These are phyloP conservation scores for Periophthalmus magnuspinnatus DNA, from an alignment of 2,797 vertebrate genomes.

Conservation along the genomic window DNA sequence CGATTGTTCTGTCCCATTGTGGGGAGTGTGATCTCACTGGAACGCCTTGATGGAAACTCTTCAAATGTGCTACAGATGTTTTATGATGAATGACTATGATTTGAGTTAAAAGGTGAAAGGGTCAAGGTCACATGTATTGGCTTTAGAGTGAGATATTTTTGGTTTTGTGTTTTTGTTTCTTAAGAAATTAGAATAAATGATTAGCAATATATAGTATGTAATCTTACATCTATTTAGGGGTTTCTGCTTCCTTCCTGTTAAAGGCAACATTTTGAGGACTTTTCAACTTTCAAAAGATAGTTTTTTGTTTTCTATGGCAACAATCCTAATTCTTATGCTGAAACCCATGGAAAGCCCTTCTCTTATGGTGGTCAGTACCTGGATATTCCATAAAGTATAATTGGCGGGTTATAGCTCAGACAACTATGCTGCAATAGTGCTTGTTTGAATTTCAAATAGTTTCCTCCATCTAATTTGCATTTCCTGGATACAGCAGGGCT, in stretches of 20 bases:
- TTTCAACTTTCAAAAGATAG: too few relatives aligned
- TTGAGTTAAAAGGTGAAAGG: slow-evolving; percentile 10
- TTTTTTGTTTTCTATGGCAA: too few relatives aligned
- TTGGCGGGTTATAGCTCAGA: neutral
- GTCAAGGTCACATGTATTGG: slow-evolving; percentile 3
- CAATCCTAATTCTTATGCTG: too few relatives aligned
- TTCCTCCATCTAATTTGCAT: slow-evolving; percentile 50
- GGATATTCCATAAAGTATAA: neutral
- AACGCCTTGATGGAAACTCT: slow-evolving; percentile 9
- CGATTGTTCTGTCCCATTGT: slow-evolving; percentile 10
- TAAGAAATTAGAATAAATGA: too few relatives aligned
- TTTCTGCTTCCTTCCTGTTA: too few relatives aligned
- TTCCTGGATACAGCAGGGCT: slow-evolving; percentile 41
- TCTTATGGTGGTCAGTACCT: neutral
- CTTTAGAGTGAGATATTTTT: neutral
- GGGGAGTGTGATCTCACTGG: slow-evolving; percentile 16
- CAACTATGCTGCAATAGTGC: slow-evolving; percentile 24
- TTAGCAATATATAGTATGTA: too few relatives aligned
- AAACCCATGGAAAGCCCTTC: too few relatives aligned
- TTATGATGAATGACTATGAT: neutral
- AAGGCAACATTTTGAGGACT: too few relatives aligned
- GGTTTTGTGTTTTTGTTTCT: neutral
- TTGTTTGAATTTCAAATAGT: slow-evolving; percentile 61
- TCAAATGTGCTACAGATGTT: slow-evolving; percentile 13
- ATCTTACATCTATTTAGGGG: too few relatives aligned